Evolutionary conservation across 2,113 vertebrate species (phyloP).

Genomic region (Trogon surrucura): DNA sequence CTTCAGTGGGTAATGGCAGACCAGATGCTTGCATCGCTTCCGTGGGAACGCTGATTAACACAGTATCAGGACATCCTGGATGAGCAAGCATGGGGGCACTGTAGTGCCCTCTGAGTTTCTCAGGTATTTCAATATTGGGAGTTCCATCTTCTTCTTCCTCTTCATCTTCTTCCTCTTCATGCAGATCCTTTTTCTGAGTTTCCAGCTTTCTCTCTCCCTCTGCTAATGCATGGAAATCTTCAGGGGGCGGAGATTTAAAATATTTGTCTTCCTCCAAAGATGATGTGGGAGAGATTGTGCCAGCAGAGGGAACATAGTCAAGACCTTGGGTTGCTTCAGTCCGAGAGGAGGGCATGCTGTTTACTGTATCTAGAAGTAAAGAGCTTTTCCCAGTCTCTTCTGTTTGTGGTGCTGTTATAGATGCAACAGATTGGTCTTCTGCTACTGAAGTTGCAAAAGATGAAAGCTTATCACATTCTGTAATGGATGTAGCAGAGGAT

Average conservation of each 20-base stretch:
- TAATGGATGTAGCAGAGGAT: slow-evolving; percentile 96
- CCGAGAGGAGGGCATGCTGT: slow-evolving; percentile 86
- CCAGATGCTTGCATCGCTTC: slow-evolving; percentile 14
- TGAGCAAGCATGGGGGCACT: slow-evolving; percentile 72
- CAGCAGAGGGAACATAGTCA: slow-evolving; percentile 93
- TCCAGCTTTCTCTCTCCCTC: slow-evolving; percentile 80
- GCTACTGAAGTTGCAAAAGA: slow-evolving; percentile 96
- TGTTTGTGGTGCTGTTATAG: slow-evolving; percentile 91
- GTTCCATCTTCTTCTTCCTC: slow-evolving; percentile 87
- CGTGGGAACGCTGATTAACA: neutral
- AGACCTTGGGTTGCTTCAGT: slow-evolving; percentile 91
- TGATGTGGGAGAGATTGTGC: slow-evolving; percentile 96
- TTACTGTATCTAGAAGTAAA: slow-evolving; percentile 88
- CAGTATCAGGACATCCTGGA: neutral
- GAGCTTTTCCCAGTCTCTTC: slow-evolving; percentile 92
- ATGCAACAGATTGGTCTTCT: slow-evolving; percentile 94
- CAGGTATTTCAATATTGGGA: slow-evolving; percentile 81
- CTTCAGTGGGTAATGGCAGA: slow-evolving; percentile 3
- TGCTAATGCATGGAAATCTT: slow-evolving; percentile 85
- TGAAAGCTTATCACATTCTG: slow-evolving; percentile 96
- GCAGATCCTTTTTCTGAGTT: slow-evolving; percentile 58
- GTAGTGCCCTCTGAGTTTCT: slow-evolving; percentile 84
- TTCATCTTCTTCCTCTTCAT: slow-evolving; percentile 80
- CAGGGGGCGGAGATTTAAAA: slow-evolving; percentile 94
- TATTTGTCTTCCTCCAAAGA: slow-evolving; percentile 97